These are phyloP conservation scores for Podotricha telesiphe DNA, from an alignment of 2,888 invertebrate genomes.

Conservation along the genomic window DNA sequence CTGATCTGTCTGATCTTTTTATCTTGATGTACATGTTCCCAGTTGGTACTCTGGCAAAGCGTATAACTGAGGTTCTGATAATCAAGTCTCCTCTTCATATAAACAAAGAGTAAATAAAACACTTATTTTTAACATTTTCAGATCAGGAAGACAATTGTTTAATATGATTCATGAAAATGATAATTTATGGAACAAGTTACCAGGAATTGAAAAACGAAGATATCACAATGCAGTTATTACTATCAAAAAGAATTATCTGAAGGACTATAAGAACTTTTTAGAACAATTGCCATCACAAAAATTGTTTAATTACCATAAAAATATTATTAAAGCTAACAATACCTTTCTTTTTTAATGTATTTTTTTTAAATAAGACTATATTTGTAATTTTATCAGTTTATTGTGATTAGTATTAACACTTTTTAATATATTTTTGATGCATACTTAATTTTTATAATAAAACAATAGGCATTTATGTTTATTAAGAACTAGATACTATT, in stretches of 20 bases:
- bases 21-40: too few relatives aligned
- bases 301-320: slow-evolving; percentile 63
- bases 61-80: too few relatives aligned
- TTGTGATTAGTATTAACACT: not conserved
- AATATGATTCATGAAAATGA: slow-evolving; percentile 51
- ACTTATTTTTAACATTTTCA: slow-evolving; percentile 46
- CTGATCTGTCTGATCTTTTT: too few relatives aligned
- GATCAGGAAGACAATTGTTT: slow-evolving; percentile 64
- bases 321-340: slow-evolving; percentile 35
- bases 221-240: slow-evolving; percentile 57
- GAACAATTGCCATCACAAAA: slow-evolving; percentile 61
- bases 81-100: too few relatives aligned
- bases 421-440: not conserved
- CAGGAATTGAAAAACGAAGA: slow-evolving; percentile 52
- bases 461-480: not conserved
- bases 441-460: not conserved
- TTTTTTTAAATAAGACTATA: slow-evolving; percentile 12
- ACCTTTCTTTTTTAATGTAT: not conserved
- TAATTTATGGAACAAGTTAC: slow-evolving; percentile 55
- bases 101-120: too few relatives aligned
- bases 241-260: slow-evolving; percentile 67
- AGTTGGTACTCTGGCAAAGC: too few relatives aligned
- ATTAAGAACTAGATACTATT: slow-evolving; percentile 10
- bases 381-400: slow-evolving; percentile 9
- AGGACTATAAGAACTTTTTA: slow-evolving; percentile 64